phyloP scores from a whole-genome alignment of 2,113 vertebrate species.

The Paradoxurus hermaphroditus region DNA sequence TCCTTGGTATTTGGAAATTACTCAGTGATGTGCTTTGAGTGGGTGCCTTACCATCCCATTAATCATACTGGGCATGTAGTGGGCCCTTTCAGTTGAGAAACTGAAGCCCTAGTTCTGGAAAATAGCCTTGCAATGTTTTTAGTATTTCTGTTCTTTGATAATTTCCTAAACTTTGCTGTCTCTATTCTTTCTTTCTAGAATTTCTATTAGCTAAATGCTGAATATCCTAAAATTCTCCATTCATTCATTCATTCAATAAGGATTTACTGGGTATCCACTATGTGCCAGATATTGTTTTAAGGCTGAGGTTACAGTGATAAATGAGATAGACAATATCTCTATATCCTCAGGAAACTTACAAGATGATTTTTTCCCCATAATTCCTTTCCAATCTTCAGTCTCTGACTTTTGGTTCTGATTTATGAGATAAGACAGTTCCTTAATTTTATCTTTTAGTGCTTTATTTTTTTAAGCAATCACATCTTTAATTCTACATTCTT shows the following conservation, averaged over 20 bases:
- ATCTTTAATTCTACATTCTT: background rate
- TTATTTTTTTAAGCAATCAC: background rate
- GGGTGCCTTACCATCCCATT: background rate
- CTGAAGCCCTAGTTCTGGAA: background rate
- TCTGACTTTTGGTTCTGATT: background rate
- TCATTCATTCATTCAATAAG: background rate
- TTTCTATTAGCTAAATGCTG: background rate
- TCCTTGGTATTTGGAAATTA: background rate
- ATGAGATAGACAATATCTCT: background rate
- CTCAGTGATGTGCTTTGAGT: background rate
- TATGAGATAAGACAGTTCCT: background rate
- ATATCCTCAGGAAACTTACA: background rate
- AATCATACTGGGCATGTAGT: background rate
- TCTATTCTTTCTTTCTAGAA: background rate
- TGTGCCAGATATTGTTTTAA: background rate
- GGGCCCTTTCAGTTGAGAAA: background rate
- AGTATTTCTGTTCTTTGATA: background rate
- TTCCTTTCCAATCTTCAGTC: background rate
- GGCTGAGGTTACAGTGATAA: background rate
- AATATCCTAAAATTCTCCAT: background rate
- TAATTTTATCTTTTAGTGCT: background rate
- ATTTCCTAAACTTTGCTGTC: background rate
- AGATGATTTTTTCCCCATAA: background rate
- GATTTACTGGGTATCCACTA: background rate
- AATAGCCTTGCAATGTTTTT: background rate